Evolutionary conservation across 2,888 invertebrate species (phyloP), one percentile per base, ranked within the genome.

Genomic region (Drosophila leonis): DNA sequence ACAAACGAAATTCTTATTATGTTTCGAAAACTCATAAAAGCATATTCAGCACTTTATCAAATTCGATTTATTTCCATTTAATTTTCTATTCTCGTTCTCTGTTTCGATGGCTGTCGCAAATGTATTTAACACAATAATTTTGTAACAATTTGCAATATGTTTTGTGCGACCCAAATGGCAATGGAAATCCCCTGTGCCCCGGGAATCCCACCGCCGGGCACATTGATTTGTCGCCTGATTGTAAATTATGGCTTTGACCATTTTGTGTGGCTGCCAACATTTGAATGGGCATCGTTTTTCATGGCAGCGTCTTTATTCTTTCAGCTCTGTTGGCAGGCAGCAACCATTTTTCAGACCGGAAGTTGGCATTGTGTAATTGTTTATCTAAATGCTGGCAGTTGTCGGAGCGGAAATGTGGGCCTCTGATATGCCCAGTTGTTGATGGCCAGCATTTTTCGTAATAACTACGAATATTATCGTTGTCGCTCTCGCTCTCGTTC

Each of bases 221-320:
- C 83, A 83, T 82, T 82, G 83, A 80, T 81, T 81, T 82, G 80
- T 79, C 73, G 66, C 65, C 73, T 76, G 76, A 81, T 80, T 81
- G 80, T 81, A 80, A 81, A 82, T 81, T 82, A 81, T 81, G 71
- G 73, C 80, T 76, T 57, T 82, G 80, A 71, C 83, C 73, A 74
- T 82, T 80, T 72, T 71, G 68, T 76, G 64, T 60, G 65, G 71
- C 65, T 78, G 81, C 63, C 81, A 80, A 78, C 73, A 69, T 64
- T 80, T 76, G 66, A 80, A 76, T 66, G 80, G 80, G 54, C 72
- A 61, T 78, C 78, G 73, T 78, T 77, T 80, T 76, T 66, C 71
- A 71, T 75, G 56, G 12, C 71, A 69, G 68, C 71, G 55, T 79
- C 70, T 69, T 75, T 79, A 69, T 75, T 61, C 65, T 29, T 41